phyloP scores from a whole-genome alignment of 2,113 vertebrate species.

The Scartelaos histophorus region DNA sequence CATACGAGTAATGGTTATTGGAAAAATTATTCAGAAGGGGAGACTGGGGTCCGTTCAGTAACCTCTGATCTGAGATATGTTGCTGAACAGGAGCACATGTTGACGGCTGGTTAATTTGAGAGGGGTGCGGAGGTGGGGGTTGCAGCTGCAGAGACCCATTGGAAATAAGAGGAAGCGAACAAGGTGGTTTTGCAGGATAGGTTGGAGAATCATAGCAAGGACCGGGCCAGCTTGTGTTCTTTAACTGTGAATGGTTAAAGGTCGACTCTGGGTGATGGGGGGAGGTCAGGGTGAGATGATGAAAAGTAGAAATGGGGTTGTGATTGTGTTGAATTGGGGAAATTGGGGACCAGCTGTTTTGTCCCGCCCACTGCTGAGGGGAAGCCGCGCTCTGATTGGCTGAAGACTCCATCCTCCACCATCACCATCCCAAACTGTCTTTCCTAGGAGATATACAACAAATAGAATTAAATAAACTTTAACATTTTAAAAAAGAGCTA shows the following conservation, averaged over 20 bases:
- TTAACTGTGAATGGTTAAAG: not conserved
- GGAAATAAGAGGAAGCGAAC: constrained; percentile 20
- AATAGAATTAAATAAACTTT: rapidly evolving
- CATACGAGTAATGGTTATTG: constrained; percentile 4
- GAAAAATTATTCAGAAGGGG: constrained; percentile 13
- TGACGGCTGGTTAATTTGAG: constrained; percentile 18
- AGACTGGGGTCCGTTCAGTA: constrained; percentile 31
- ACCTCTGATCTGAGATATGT: constrained; percentile 15
- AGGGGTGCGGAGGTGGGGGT: constrained; percentile 8
- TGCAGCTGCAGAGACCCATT: not conserved
- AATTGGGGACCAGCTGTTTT: constrained; percentile 49
- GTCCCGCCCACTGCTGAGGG: constrained; percentile 53
- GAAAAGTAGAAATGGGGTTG: constrained; percentile 42
- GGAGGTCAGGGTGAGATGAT: constrained; percentile 37
- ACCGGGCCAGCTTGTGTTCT: constrained; percentile 1
- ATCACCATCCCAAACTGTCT: constrained; percentile 27
- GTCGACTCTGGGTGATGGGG: constrained; percentile 18
- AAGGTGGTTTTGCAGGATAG: constrained; percentile 14
- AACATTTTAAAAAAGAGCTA: not conserved
- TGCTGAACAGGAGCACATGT: constrained; percentile 9
- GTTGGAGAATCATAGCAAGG: constrained; percentile 2
- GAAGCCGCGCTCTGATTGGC: constrained; percentile 55
- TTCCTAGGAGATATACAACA: constrained; percentile 13
- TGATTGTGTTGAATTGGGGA: constrained; percentile 17
- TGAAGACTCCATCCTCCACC: constrained; percentile 64